Evolutionary conservation across 2,113 vertebrate genomes (phyloP), one percentile per base, ranked within the genome.

Genomic region (Lampris incognitus): DNA sequence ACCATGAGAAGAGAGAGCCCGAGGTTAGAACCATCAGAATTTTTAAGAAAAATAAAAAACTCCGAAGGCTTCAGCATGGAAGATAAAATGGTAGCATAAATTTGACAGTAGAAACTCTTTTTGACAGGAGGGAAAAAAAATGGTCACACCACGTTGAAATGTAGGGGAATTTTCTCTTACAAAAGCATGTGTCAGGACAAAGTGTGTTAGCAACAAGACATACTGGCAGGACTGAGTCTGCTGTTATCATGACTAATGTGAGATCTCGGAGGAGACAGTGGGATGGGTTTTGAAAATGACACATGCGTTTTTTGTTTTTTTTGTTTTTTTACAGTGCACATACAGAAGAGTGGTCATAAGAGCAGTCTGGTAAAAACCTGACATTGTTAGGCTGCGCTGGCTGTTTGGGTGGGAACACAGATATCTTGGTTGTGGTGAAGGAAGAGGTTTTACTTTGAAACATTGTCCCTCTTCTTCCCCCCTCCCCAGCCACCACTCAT

Each of bases 401-500:
- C 52, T 38, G 40, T 61, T 9, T 48, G 63, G 49, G 41, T 2
- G 44, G 10, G 11, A 3, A 37, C 50, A 44, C 9, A 48, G 56
- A 44, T 42, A 60, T 24, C 1, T 2, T 68, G 49, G 24, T 54
- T 6, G n/a, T n/a, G 3, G 61, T 46, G 37, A 51, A 49, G 60
- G 59, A 50, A 39, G 61, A 52, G 46, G 72, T 72, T 81, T 83
- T 82, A 92, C 87, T 92, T 93, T 74, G 10, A 41, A 42, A 79
- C 58, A 66, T 94, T 94, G 60, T 64, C 79, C 84, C 95, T 95
- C 94, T 95, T 97, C 93, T 95, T 98, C 72, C 97, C 98, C 73
- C 94, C 93, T 87, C 97, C 97, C 98, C 97, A 99, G 91, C 97
- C 97, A 75, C 93, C 84, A 0, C 97, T 98, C 87, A 94, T 84